phyloP scores from a whole-genome alignment of 2,888 invertebrate species.

The Agrochola macilenta region DNA sequence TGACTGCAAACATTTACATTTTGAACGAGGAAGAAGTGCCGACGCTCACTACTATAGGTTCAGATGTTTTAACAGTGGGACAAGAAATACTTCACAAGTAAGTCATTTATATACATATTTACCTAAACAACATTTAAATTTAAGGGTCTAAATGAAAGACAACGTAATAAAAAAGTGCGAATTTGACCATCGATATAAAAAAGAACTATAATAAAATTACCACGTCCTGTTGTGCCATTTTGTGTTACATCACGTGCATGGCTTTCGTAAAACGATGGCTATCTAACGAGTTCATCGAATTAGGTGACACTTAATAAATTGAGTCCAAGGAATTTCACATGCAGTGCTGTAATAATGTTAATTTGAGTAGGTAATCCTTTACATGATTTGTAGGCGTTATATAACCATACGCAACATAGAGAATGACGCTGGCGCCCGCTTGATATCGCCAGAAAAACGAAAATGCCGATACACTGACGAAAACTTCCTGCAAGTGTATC shows the following conservation, averaged over 20 bases:
- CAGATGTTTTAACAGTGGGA: slow-evolving; percentile 91
- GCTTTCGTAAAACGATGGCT: slow-evolving; percentile 32
- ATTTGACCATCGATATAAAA: slow-evolving; percentile 22
- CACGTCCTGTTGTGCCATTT: slow-evolving; percentile 35
- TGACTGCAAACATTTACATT: slow-evolving; percentile 91
- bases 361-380: slow-evolving; percentile 43
- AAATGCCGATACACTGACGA: slow-evolving; percentile 94
- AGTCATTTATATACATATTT: slow-evolving; percentile 37
- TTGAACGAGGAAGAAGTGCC: slow-evolving; percentile 93
- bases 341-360: slow-evolving; percentile 26
- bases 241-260: slow-evolving; percentile 27
- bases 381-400: slow-evolving; percentile 82
- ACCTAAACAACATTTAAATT: background rate
- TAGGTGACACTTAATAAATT: slow-evolving; percentile 53
- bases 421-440: slow-evolving; percentile 92
- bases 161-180: background rate
- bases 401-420: slow-evolving; percentile 92
- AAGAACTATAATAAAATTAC: slow-evolving; percentile 5
- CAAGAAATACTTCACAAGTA: slow-evolving; percentile 91
- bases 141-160: background rate
- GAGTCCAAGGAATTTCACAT: slow-evolving; percentile 59
- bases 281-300: slow-evolving; percentile 59
- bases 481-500: slow-evolving; percentile 90
- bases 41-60: slow-evolving; percentile 92
- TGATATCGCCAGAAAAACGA: slow-evolving; percentile 92